Conservation (phyloP, 2,797 vertebrate species). For the Triplophysa bombifrons region DNA sequence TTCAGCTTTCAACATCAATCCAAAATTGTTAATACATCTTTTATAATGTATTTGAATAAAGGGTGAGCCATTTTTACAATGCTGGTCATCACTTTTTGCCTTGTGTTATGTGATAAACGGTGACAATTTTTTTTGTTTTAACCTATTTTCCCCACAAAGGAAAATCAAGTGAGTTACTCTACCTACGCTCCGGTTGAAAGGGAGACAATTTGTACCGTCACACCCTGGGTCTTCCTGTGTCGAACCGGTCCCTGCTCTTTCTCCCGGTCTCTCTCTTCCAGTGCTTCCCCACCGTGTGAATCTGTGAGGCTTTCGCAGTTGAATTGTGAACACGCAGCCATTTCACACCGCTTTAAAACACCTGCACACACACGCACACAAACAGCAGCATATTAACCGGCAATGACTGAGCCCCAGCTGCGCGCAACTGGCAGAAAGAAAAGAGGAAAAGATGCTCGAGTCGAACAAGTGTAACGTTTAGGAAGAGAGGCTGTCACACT, state of each 20-base stretch:
- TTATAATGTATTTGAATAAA: too few species aligned
- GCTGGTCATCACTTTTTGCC: too few species aligned
- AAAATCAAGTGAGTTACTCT: too few species aligned
- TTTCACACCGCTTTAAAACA: conserved; percentile 38
- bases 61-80: too few species aligned
- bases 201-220: background rate
- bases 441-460: conserved; percentile 30
- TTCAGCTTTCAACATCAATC: too few species aligned
- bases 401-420: conserved; percentile 38
- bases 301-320: conserved; percentile 18
- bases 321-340: conserved; percentile 22
- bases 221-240: background rate
- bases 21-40: too few species aligned
- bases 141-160: too few species aligned
- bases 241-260: background rate
- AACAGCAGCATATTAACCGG: conserved; percentile 36
- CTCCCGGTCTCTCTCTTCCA: background rate
- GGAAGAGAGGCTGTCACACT: conserved; percentile 40
- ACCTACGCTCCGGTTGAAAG: too few species aligned
- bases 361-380: conserved; percentile 22
- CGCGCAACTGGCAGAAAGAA: conserved; percentile 15
- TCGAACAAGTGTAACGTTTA: conserved; percentile 40
- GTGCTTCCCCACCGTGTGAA: background rate
- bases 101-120: too few species aligned
- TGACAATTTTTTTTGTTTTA: too few species aligned